A percentile compares a stretch with the other conserved stretches of the same genome.
Evolutionary conservation across 2,888 invertebrate genomes (phyloP).

Genomic region (Nemapogon koenigi): DNA sequence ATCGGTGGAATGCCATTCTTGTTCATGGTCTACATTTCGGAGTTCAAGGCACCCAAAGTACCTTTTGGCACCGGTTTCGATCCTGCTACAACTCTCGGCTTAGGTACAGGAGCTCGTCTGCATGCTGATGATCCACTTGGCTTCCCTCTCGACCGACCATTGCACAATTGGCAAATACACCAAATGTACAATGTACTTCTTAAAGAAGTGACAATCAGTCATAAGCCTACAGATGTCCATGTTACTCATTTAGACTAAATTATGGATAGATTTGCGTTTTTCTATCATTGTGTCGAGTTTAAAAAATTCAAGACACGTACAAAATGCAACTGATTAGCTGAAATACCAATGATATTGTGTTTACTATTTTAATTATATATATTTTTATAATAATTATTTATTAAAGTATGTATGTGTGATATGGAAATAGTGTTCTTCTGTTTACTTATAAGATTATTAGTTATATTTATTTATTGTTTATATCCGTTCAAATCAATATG

Average conservation of each 20-base stretch:
- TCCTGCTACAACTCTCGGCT: conserved; percentile 52
- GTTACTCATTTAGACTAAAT: conserved; percentile 27
- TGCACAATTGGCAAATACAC: conserved; percentile 36
- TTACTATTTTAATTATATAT: too few species aligned
- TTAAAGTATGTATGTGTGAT: too few species aligned
- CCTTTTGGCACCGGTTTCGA: conserved; percentile 44
- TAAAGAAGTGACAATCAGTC: conserved; percentile 57
- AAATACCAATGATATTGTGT: too few species aligned
- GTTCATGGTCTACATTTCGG: conserved; percentile 65
- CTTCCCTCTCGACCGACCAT: conserved; percentile 63
- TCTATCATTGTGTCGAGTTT: too few species aligned
- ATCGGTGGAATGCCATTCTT: conserved; percentile 66
- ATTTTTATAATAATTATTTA: too few species aligned
- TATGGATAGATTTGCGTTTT: too few species aligned
- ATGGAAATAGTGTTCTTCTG: too few species aligned
- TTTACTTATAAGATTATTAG: too few species aligned
- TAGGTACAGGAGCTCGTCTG: conserved; percentile 46
- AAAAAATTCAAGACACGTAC: too few species aligned
- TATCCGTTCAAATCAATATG: too few species aligned
- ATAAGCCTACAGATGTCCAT: conserved; percentile 45
- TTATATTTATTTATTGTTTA: too few species aligned
- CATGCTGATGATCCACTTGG: conserved; percentile 56
- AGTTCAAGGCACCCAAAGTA: conserved; percentile 46
- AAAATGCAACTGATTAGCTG: too few species aligned
- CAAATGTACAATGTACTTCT: conserved; percentile 51